Percentiles rank a stretch among this genome's conserved stretches.
Evolutionary conservation across 2,888 invertebrate genomes (phyloP).

Genomic region (Hydraecia micacea): DNA sequence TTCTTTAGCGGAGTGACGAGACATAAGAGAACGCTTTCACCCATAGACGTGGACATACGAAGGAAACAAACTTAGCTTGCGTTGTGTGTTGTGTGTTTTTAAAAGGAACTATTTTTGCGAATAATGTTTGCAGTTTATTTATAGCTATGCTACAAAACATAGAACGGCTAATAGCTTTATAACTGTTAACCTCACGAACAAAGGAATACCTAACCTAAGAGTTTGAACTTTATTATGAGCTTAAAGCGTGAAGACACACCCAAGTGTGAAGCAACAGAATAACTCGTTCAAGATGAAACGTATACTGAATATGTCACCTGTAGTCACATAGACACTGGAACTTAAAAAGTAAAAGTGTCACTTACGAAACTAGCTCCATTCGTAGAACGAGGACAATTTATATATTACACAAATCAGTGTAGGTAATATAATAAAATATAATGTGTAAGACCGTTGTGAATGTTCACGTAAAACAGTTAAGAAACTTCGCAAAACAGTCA

Average conservation of each 20-base stretch:
- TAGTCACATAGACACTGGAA: slow-evolving; percentile 34
- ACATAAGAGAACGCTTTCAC: slow-evolving; percentile 61
- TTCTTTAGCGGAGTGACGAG: slow-evolving; percentile 45
- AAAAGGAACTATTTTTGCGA: too few species aligned
- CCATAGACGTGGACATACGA: slow-evolving; percentile 27
- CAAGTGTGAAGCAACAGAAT: slow-evolving; percentile 12
- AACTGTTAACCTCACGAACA: slow-evolving; percentile 8
- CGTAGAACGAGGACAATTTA: slow-evolving; percentile 65
- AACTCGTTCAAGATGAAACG: slow-evolving; percentile 29
- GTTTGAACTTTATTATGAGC: slow-evolving; percentile 41
- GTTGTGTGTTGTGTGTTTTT: slow-evolving; percentile 9
- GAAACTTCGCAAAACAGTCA: slow-evolving; percentile 49
- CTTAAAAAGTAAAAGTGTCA: slow-evolving; percentile 82
- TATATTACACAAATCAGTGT: slow-evolving; percentile 60
- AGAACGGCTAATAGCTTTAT: not conserved
- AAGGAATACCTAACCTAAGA: slow-evolving; percentile 17
- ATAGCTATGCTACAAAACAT: not conserved
- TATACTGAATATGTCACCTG: slow-evolving; percentile 37
- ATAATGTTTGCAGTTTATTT: not conserved
- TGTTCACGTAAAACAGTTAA: slow-evolving; percentile 51
- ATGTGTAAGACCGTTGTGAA: slow-evolving; percentile 57
- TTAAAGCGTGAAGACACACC: slow-evolving; percentile 17
- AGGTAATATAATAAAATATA: slow-evolving; percentile 62
- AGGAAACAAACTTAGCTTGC: slow-evolving; percentile 43
- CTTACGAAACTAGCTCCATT: slow-evolving; percentile 72